Conservation (phyloP, 2,113 vertebrate genomes). For the Spea bombifrons region DNA sequence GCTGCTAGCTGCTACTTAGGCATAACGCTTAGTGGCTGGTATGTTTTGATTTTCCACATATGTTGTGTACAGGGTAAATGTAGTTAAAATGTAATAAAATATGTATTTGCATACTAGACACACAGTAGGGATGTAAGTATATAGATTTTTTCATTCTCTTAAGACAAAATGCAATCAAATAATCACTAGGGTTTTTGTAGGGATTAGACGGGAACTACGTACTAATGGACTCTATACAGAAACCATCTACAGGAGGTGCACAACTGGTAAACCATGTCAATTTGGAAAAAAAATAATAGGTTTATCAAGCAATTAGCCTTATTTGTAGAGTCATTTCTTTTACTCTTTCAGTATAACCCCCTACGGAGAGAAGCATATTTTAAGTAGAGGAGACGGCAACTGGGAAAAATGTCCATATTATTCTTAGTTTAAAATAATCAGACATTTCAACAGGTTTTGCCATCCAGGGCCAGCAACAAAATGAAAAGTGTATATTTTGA, state of each 20-base stretch:
- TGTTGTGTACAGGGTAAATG: background rate
- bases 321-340: background rate
- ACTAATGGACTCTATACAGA: conserved; percentile 24
- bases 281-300: conserved; percentile 23
- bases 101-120: conserved; percentile 10
- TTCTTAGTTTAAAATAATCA: too few species aligned
- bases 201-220: conserved; percentile 12
- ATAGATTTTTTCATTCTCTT: conserved; percentile 19
- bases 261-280: conserved; percentile 17
- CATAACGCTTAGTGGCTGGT: conserved; percentile 11
- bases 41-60: conserved; percentile 17
- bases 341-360: too few species aligned
- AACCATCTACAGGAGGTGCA: conserved; percentile 18
- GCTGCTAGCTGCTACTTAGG: conserved; percentile 17
- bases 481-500: too few species aligned
- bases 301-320: conserved; percentile 5
- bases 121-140: background rate
- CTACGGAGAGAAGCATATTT: too few species aligned
- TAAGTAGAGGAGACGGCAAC: too few species aligned
- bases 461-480: too few species aligned
- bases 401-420: too few species aligned
- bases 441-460: too few species aligned
- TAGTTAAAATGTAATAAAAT: conserved; percentile 17
- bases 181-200: conserved; percentile 18
- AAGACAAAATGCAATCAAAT: conserved; percentile 22